These are phyloP conservation scores for Melanerpes formicivorus DNA, from an alignment of 2,113 vertebrate genomes.

Conservation along the genomic window DNA sequence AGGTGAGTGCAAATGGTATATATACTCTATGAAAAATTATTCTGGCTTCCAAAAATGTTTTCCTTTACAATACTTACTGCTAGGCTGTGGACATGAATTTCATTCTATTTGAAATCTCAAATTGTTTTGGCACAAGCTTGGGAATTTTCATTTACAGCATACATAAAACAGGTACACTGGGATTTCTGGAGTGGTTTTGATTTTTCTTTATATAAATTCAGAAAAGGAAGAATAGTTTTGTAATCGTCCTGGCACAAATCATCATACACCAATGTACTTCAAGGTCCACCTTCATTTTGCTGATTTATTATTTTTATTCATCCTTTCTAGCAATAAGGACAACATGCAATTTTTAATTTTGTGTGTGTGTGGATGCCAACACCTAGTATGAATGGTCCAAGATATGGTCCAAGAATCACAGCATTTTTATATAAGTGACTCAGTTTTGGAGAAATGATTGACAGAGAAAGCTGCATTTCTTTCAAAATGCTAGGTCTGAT, in stretches of 20 bases:
- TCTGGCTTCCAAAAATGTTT: not conserved
- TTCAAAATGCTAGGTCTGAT: not conserved
- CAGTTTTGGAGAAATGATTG: not conserved
- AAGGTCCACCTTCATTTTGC: not conserved
- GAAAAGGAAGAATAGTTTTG: conserved; percentile 23
- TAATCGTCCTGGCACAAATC: not conserved
- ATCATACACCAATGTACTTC: not conserved
- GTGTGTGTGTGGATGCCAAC: not conserved
- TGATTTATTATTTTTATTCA: not conserved
- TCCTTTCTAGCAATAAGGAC: not conserved
- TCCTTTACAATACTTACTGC: not conserved
- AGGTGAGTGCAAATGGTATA: not conserved
- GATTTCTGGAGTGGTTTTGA: not conserved
- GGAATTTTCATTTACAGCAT: not conserved
- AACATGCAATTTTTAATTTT: not conserved
- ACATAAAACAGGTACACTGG: conserved; percentile 2
- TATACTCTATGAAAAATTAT: not conserved
- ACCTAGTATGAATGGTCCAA: not conserved
- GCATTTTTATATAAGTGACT: not conserved
- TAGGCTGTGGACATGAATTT: not conserved
- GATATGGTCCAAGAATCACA: not conserved
- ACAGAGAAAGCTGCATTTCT: not conserved
- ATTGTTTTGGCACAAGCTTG: not conserved
- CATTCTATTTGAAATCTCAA: not conserved
- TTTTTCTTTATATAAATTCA: not conserved